Percentiles rank a stretch among this genome's conserved stretches.
phyloP scores from a whole-genome alignment of 2,797 vertebrate genomes.

The Pseudochirops cupreus region DNA sequence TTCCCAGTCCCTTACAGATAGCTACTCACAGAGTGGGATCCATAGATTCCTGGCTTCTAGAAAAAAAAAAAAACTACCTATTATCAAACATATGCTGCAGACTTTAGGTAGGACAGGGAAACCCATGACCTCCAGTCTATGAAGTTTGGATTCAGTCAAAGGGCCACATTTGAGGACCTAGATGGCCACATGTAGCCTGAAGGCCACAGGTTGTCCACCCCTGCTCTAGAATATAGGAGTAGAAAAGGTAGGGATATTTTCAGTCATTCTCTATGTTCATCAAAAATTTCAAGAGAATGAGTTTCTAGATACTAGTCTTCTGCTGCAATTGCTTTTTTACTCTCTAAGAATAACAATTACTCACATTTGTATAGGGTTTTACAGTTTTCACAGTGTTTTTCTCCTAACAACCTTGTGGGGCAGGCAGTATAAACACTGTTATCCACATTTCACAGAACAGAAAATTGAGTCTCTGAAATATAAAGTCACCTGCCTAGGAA shows the following conservation, averaged over 20 bases:
- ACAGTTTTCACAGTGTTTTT: neutral
- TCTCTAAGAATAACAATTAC: neutral
- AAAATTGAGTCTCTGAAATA: neutral
- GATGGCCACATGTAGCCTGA: no score
- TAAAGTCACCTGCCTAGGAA: neutral
- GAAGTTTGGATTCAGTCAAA: no score
- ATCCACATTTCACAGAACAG: conserved; percentile 3
- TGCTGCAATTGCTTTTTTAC: neutral
- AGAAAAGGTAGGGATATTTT: neutral
- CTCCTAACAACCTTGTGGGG: neutral
- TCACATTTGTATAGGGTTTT: neutral
- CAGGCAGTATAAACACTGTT: neutral
- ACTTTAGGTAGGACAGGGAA: neutral
- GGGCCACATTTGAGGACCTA: no score
- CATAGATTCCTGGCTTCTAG: neutral
- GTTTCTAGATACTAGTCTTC: neutral
- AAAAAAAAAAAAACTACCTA: neutral
- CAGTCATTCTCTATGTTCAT: neutral
- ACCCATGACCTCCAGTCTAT: no score
- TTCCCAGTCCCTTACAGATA: neutral
- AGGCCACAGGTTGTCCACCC: no score
- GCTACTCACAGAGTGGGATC: neutral
- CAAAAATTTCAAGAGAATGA: neutral
- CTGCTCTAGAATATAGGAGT: neutral
- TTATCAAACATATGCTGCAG: neutral